Percentiles rank a stretch among this genome's conserved stretches.
Evolutionary conservation across 2,113 vertebrate genomes (phyloP).

Genomic region (Morone chrysops): DNA sequence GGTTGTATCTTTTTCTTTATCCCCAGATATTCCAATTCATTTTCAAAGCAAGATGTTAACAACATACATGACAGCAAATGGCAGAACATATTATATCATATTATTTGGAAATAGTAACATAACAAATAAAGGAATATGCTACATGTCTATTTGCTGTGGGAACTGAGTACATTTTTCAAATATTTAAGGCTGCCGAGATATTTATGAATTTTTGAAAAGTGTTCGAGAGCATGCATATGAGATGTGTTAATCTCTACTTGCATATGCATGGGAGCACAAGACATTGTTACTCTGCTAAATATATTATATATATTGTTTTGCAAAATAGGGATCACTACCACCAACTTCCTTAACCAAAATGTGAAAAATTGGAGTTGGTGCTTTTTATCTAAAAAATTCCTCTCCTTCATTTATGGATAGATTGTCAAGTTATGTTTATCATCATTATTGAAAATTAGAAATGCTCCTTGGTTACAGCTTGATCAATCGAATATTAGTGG

Average conservation of each 20-base stretch:
- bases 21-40: background rate
- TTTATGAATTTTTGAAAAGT: background rate
- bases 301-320: background rate
- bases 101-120: background rate
- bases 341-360: background rate
- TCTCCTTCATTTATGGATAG: background rate
- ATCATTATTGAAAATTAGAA: conserved; percentile 13
- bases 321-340: background rate
- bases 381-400: background rate
- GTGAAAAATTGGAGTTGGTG: background rate
- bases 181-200: background rate
- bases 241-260: background rate
- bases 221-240: background rate
- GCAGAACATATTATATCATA: background rate
- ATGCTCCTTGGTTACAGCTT: background rate
- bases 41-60: background rate
- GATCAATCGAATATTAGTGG: conserved; percentile 9
- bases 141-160: background rate
- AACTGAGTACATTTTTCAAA: background rate
- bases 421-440: conserved; percentile 1
- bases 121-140: background rate
- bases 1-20: background rate
- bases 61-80: background rate
- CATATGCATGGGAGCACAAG: conserved; percentile 18
- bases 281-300: background rate